Evolutionary conservation across 2,888 invertebrate species (phyloP).

Genomic region (Pristionchus fissidentatus): DNA sequence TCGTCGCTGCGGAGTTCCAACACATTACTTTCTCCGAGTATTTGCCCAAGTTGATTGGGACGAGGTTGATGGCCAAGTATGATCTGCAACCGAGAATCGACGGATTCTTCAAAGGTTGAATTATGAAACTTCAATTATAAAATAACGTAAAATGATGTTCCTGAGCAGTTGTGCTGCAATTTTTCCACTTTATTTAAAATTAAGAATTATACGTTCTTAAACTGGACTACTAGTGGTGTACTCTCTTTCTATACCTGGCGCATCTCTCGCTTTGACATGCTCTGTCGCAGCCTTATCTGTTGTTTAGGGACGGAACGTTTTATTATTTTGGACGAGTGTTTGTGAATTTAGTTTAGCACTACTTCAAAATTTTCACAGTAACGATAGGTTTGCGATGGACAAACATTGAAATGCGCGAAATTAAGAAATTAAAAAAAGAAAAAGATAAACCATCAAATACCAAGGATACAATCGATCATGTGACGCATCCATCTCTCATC

Average conservation of each 20-base stretch:
- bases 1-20: constrained; percentile 80
- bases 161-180: background rate
- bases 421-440: too few species aligned
- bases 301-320: too few species aligned
- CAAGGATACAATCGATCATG: constrained; percentile 81
- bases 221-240: too few species aligned
- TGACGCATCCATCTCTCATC: constrained; percentile 90
- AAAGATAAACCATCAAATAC: too few species aligned
- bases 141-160: background rate
- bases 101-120: constrained; percentile 65
- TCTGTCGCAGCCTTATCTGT: background rate
- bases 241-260: too few species aligned
- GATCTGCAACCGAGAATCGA: constrained; percentile 85
- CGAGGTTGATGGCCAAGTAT: constrained; percentile 89
- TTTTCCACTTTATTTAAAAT: background rate
- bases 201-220: background rate
- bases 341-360: too few species aligned
- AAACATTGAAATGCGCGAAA: too few species aligned
- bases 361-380: too few species aligned
- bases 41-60: constrained; percentile 87
- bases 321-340: too few species aligned
- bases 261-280: background rate
- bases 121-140: background rate
- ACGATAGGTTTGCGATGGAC: too few species aligned
- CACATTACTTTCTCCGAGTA: constrained; percentile 77